Evolutionary conservation across 1,140 invertebrate species (phyloP).

Genomic region (Calliopsis andreniformis): DNA sequence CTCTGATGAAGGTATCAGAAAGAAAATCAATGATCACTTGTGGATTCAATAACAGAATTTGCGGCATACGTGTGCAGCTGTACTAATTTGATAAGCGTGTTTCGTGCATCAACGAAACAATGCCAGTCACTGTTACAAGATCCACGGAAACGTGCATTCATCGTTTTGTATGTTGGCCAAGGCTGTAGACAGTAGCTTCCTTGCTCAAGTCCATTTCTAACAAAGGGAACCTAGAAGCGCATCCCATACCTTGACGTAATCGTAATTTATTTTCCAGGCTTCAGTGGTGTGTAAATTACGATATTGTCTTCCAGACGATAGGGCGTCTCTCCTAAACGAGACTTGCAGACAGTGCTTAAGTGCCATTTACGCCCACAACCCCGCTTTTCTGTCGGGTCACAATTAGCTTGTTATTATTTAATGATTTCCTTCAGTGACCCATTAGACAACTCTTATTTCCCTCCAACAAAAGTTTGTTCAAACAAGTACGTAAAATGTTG

Average conservation of each 20-base stretch:
- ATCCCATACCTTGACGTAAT: background rate
- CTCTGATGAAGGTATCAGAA: background rate
- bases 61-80: too few species aligned
- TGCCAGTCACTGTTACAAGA: background rate
- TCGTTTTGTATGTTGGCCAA: constrained; percentile 12
- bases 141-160: background rate
- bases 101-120: background rate
- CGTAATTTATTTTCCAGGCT: background rate
- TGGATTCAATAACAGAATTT: background rate
- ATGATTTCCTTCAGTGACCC: background rate
- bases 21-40: background rate
- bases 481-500: background rate
- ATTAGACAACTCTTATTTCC: background rate
- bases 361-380: background rate
- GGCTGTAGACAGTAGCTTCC: background rate
- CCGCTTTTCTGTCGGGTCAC: background rate
- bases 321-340: background rate
- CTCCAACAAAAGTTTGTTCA: background rate
- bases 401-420: background rate
- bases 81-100: background rate
- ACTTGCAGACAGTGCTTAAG: background rate
- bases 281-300: background rate
- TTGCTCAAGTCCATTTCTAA: background rate
- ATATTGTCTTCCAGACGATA: constrained; percentile 14
- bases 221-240: background rate